Base-by-base conservation (phyloP, 2,113 vertebrate genomes). In the Uropsilus gracilis region DNA sequence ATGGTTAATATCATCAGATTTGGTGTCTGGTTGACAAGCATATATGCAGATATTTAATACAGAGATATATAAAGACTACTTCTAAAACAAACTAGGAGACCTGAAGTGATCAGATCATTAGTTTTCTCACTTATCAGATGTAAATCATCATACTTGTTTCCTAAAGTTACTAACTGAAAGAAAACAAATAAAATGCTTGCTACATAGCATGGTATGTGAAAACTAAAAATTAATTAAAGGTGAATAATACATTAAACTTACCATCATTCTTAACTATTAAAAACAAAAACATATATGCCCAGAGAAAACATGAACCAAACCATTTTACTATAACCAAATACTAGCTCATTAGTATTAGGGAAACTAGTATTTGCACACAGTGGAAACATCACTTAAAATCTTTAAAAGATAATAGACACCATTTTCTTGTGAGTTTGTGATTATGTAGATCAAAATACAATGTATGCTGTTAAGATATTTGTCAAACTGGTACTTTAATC, bases 301-400 rank as follows among this genome's bases (percentile, higher is more conserved):
- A 22, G 71, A 87, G 46, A 85, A 90, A 81, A 61, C 61, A 64
- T 55, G 14, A 94, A 90, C 55, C 78, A 80, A 64, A 7, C 32
- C 20, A 73, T 50, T 92, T 94, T 76, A 83, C 34, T 42, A 61
- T 42, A 92, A 90, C 57, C 16, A 59, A 81, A 84, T 84, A 80
- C 9, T 72, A 76, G 63, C 46, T 71, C 48, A 83, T 69, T 71
- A 73, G 13, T 71, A 86, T 22, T 68, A 82, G 28, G 16, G 87
- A 96, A 96, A 78, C 28, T 66, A 78, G 13, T 85, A 61, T 69
- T 91, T 91, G 12, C 0, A 93, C 4, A 68, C 39, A 82, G 14
- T 63, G 80, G 81, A 59, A 89, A 87, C 16, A 39, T 0, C 69
- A 93, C 0, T 39, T 26, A 10, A 69, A n/a, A 90, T 55, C 22